These are phyloP conservation scores for Saccopteryx leptura DNA, from an alignment of 2,113 vertebrate genomes.

Conservation along the genomic window DNA sequence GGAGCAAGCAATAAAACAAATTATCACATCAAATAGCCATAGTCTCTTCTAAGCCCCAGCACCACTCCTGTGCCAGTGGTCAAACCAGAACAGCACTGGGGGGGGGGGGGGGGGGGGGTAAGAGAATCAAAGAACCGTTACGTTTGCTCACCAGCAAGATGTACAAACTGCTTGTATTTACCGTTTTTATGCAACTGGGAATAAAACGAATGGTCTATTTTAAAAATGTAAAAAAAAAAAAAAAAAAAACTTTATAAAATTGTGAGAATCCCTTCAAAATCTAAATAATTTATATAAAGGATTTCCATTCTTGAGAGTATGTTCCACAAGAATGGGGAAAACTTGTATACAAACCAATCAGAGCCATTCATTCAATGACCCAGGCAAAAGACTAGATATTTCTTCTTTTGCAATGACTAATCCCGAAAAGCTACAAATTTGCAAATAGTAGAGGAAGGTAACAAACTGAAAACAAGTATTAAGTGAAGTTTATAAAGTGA, in stretches of 20 bases:
- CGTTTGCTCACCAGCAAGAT: slow-evolving; percentile 51
- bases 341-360: not conserved
- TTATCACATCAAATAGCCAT: not conserved
- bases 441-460: not conserved
- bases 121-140: not conserved
- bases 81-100: not conserved
- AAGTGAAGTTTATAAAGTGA: slow-evolving; percentile 42
- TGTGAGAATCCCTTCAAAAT: slow-evolving; percentile 34
- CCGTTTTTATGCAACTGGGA: slow-evolving; percentile 29
- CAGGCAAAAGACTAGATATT: not conserved
- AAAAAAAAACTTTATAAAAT: slow-evolving; percentile 21
- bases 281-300: slow-evolving; percentile 34
- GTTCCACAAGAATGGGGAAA: not conserved
- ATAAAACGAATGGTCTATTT: slow-evolving; percentile 48
- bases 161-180: not conserved
- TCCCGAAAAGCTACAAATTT: not conserved
- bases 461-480: slow-evolving; percentile 37
- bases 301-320: not conserved
- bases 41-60: not conserved
- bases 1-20: slow-evolving; percentile 56
- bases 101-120: not conserved
- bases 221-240: slow-evolving; percentile 36
- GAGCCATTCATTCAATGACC: slow-evolving; percentile 6
- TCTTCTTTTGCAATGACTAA: not conserved
- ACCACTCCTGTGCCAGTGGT: not conserved